A percentile compares a stretch with the other conserved stretches of the same genome.
These are phyloP conservation scores for Habropoda laboriosa DNA, from an alignment of 1,140 invertebrate species.

Conservation along the genomic window DNA sequence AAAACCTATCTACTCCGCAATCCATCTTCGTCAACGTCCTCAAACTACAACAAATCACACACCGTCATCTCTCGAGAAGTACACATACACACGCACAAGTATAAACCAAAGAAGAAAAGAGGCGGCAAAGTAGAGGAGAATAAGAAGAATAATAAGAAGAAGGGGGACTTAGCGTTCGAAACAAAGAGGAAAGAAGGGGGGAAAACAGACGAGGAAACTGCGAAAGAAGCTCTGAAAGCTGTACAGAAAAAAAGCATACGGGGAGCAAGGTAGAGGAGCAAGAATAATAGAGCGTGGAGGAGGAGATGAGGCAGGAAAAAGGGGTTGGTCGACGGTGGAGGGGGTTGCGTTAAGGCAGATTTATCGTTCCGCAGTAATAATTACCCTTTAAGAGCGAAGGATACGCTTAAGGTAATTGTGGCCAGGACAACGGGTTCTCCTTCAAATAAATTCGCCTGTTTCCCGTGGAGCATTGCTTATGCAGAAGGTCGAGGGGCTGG, in stretches of 20 bases:
- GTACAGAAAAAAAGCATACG: not conserved
- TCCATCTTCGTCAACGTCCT: not conserved
- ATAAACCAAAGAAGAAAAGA: not conserved
- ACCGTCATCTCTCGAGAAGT: not conserved
- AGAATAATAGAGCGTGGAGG: conserved; percentile 11
- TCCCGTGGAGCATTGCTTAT: conserved; percentile 32
- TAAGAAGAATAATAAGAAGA: too few relatives aligned
- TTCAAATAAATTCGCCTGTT: conserved; percentile 54
- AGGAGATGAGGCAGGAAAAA: not conserved
- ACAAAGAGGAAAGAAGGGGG: not conserved
- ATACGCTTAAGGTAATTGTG: conserved; percentile 55
- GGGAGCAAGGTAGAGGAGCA: not conserved
- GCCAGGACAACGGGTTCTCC: conserved; percentile 15
- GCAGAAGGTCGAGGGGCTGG: conserved; percentile 4
- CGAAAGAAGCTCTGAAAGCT: not conserved
- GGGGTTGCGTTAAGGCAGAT: conserved; percentile 43
- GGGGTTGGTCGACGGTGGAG: not conserved
- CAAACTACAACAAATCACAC: not conserved
- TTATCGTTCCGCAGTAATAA: conserved; percentile 57
- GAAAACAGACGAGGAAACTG: not conserved
- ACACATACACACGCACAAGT: too few relatives aligned
- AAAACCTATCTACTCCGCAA: too few relatives aligned
- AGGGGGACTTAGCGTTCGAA: too few relatives aligned
- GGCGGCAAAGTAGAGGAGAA: too few relatives aligned
- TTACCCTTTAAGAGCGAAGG: conserved; percentile 52